Conservation (phyloP, 2,113 vertebrate genomes). For the Callocephalon fimbriatum region DNA sequence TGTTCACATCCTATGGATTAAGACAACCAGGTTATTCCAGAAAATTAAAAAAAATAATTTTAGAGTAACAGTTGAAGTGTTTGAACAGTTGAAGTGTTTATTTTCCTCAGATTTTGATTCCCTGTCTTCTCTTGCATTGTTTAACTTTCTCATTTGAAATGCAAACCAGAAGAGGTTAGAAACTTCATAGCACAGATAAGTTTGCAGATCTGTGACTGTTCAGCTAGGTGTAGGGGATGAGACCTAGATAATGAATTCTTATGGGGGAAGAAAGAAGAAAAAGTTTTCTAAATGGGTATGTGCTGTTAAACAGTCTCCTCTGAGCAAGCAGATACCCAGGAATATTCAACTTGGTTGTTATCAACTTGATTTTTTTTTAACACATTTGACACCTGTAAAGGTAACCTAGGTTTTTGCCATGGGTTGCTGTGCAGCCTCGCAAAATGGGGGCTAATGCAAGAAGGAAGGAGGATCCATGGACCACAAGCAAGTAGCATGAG, state of each 20-base stretch:
- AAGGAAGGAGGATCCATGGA: neutral
- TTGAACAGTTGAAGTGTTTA: neutral
- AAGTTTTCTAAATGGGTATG: neutral
- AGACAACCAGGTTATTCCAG: slow-evolving; percentile 3
- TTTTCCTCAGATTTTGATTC: neutral
- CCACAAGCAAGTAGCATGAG: neutral
- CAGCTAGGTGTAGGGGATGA: neutral
- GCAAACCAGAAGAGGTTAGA: neutral
- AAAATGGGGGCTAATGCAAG: neutral
- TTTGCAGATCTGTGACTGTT: neutral
- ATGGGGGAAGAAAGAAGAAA: fast-evolving
- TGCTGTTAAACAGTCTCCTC: neutral
- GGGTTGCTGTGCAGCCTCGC: neutral
- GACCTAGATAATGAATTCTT: neutral
- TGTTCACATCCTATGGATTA: slow-evolving; percentile 18
- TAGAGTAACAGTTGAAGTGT: neutral
- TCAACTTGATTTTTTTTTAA: neutral
- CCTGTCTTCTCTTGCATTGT: neutral
- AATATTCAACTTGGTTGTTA: neutral
- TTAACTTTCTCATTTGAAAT: neutral
- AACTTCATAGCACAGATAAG: neutral
- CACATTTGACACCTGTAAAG: neutral
- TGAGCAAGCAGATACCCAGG: neutral
- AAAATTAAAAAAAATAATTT: neutral
- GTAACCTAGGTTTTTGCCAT: neutral